Evolutionary conservation across 2,113 vertebrate genomes (phyloP).

Genomic region (Nothocercus nigrocapillus): DNA sequence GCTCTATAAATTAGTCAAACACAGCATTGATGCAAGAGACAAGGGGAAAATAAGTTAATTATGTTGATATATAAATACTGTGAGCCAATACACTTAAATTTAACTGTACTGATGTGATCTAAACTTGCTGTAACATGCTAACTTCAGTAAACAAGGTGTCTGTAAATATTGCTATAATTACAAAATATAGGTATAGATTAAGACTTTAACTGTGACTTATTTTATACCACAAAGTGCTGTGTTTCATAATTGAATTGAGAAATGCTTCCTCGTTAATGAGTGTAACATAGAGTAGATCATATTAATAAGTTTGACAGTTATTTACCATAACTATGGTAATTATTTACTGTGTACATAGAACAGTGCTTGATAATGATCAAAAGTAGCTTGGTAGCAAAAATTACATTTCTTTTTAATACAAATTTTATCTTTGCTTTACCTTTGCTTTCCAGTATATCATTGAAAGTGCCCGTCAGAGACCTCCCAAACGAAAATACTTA

Average conservation of each 20-base stretch:
- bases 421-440: neutral
- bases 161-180: neutral
- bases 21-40: neutral
- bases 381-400: neutral
- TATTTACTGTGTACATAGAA: neutral
- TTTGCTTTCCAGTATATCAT: conserved; percentile 89
- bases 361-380: neutral
- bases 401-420: neutral
- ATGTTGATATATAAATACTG: neutral
- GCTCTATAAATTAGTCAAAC: neutral
- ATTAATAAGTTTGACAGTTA: neutral
- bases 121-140: neutral
- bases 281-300: neutral
- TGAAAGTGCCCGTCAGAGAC: conserved; percentile 96
- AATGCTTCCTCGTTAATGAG: neutral
- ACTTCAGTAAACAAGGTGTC: neutral
- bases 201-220: neutral
- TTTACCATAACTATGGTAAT: neutral
- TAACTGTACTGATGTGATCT: neutral
- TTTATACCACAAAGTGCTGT: neutral
- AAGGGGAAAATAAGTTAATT: neutral
- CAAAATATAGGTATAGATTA: neutral
- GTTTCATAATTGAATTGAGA: neutral
- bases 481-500: conserved; percentile 91
- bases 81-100: fast-evolving